These are phyloP conservation scores for Lithobates sylvaticus DNA, from an alignment of 2,797 vertebrate species.

Conservation along the genomic window DNA sequence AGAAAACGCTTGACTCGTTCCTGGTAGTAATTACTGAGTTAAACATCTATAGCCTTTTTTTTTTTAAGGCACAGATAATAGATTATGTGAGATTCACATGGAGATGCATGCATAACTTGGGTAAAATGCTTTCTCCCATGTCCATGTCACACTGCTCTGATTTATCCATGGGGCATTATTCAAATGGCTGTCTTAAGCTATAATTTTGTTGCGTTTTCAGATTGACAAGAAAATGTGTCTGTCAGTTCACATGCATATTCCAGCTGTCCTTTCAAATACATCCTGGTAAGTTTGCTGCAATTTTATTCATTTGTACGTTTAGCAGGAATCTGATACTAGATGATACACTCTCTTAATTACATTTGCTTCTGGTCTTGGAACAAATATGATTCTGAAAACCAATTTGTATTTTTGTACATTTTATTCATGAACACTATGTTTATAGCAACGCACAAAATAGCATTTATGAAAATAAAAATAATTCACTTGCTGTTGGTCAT, in stretches of 20 bases:
- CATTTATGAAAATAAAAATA: neutral
- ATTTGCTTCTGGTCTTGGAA: conserved; percentile 11
- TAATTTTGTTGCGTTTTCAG: conserved; percentile 58
- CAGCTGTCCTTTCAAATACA: conserved; percentile 58
- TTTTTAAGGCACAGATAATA: conserved; percentile 35
- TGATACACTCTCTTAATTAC: conserved; percentile 51
- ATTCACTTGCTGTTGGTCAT: no score
- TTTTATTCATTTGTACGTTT: conserved; percentile 57
- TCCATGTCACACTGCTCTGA: conserved; percentile 55
- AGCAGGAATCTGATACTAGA: conserved; percentile 42
- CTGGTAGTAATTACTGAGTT: neutral
- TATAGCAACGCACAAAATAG: neutral
- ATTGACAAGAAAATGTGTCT: conserved; percentile 63
- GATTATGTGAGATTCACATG: conserved; percentile 32
- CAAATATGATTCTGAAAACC: conserved; percentile 32
- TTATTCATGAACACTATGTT: neutral
- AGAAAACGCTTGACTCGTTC: neutral
- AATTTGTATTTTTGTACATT: conserved; percentile 1
- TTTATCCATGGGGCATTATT: conserved; percentile 61
- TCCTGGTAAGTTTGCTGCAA: conserved; percentile 36
- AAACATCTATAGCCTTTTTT: conserved; percentile 34
- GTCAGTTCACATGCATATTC: conserved; percentile 58
- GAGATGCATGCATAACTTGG: conserved; percentile 47
- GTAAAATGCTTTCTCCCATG: conserved; percentile 44
- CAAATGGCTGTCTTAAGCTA: conserved; percentile 58